Evolutionary conservation across 2,888 invertebrate genomes (phyloP).

Genomic region (Leptarthrus brevirostris): DNA sequence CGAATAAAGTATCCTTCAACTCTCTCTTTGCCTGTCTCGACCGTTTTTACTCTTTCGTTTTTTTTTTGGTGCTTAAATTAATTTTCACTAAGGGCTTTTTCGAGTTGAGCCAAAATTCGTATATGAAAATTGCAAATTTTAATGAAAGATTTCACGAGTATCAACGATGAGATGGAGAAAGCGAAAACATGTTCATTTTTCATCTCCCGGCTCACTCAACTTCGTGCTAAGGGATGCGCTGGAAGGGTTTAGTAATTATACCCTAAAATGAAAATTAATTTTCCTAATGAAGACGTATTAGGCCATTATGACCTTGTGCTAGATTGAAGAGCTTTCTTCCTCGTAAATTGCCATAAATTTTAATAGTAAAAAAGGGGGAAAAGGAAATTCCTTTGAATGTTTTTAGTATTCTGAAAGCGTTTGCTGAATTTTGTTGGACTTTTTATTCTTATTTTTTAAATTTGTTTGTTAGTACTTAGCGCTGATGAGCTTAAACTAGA

Average conservation of each 20-base stretch:
- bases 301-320: constrained; percentile 25
- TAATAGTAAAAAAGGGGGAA: not conserved
- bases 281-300: constrained; percentile 29
- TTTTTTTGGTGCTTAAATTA: constrained; percentile 13
- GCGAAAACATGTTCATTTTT: constrained; percentile 15
- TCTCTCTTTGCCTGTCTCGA: not conserved
- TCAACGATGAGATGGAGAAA: not conserved
- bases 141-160: constrained; percentile 23
- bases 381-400: not conserved
- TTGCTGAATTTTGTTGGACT: not conserved
- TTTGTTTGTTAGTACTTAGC: not conserved
- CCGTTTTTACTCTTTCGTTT: not conserved
- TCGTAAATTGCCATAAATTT: not conserved
- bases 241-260: constrained; percentile 22
- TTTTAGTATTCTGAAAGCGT: not conserved
- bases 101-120: not conserved
- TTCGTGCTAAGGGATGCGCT: not conserved
- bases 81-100: not conserved
- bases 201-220: not conserved
- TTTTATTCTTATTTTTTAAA: not conserved
- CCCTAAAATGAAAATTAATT: constrained; percentile 37
- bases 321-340: not conserved
- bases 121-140: constrained; percentile 33
- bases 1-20: constrained; percentile 20
- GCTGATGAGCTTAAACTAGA: not conserved